phyloP scores from a whole-genome alignment of 2,113 vertebrate genomes.

The Arothron firmamentum region DNA sequence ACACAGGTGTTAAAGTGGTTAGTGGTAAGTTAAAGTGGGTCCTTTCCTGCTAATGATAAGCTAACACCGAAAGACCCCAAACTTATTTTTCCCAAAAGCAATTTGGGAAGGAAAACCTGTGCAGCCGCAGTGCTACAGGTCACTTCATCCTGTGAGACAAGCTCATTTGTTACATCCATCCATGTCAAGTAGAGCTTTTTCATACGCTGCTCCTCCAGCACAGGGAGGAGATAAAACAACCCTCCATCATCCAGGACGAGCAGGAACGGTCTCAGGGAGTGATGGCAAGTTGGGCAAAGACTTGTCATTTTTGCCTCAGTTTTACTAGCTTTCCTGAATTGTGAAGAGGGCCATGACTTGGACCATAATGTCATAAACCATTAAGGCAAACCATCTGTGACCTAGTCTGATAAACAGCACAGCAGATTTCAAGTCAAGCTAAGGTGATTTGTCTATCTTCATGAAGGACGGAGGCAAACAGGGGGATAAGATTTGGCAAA shows the following conservation, averaged over 20 bases:
- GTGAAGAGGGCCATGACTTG: neutral
- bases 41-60: no score
- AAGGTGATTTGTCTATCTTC: no score
- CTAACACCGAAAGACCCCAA: neutral
- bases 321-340: neutral
- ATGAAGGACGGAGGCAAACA: no score
- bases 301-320: neutral
- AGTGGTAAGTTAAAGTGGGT: no score
- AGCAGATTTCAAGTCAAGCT: no score
- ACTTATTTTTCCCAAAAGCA: neutral
- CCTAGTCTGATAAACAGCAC: no score
- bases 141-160: conserved; percentile 8
- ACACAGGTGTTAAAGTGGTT: no score
- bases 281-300: conserved; percentile 6
- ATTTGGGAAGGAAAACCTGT: neutral
- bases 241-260: conserved; percentile 20
- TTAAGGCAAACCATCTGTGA: no score
- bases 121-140: conserved; percentile 10
- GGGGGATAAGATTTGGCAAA: no score
- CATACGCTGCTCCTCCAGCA: conserved; percentile 6
- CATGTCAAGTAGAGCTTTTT: conserved; percentile 54
- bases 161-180: conserved; percentile 27
- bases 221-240: conserved; percentile 24
- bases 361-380: neutral
- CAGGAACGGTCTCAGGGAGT: neutral